Evolutionary conservation across 2,113 vertebrate genomes (phyloP).

Genomic region (Bufo gargarizans): DNA sequence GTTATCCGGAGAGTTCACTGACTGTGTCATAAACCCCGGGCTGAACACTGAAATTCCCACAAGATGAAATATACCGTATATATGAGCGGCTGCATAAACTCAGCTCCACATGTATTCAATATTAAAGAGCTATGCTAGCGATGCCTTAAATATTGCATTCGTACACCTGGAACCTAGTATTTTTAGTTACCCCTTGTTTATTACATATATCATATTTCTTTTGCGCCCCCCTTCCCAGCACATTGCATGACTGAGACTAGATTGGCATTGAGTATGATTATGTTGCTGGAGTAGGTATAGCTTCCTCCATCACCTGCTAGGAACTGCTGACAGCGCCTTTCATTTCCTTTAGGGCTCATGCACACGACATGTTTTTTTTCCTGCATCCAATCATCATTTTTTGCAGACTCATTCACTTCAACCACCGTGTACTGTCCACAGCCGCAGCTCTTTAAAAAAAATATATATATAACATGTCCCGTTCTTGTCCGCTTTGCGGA

Average conservation of each 20-base stretch:
- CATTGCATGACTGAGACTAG: no score
- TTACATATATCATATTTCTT: no score
- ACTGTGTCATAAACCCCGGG: slow-evolving; percentile 11
- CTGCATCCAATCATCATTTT: no score
- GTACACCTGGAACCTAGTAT: neutral
- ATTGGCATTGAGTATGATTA: neutral
- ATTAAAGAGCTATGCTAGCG: neutral
- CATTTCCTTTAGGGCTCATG: no score
- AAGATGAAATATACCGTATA: neutral
- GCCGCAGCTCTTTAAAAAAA: no score
- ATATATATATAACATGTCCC: no score
- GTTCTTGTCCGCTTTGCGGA: no score
- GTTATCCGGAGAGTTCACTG: slow-evolving; percentile 9
- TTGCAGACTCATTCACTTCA: no score
- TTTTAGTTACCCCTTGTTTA: neutral
- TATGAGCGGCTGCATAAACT: neutral
- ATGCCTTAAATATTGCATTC: neutral
- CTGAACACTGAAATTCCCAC: neutral
- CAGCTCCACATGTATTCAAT: slow-evolving; percentile 2
- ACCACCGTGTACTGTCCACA: no score
- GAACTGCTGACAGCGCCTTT: no score
- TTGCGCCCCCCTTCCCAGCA: no score
- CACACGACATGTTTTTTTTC: no score
- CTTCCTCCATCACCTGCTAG: neutral
- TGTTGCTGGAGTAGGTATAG: neutral